Evolutionary conservation across 2,797 vertebrate genomes (phyloP).

Genomic region (Melopsittacus undulatus): DNA sequence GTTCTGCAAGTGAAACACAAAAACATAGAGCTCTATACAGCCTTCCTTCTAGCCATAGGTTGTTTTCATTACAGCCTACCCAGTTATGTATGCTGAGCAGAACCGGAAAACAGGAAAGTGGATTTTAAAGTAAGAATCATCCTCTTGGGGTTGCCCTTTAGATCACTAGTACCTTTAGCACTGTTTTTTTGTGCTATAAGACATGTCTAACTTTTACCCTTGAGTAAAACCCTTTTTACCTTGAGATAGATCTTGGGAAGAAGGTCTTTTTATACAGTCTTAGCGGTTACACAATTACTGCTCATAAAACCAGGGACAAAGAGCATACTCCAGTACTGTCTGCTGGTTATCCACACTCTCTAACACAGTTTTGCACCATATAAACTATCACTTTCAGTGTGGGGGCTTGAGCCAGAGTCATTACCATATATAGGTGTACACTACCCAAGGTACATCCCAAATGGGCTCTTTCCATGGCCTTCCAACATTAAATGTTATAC

Average conservation of each 20-base stretch:
- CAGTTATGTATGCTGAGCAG: background rate
- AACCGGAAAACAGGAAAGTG: background rate
- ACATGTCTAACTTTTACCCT: background rate
- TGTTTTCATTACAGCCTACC: background rate
- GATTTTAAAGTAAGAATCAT: background rate
- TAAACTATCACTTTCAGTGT: background rate
- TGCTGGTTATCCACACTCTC: background rate
- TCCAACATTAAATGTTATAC: background rate
- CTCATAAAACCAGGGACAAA: background rate
- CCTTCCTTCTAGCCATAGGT: background rate
- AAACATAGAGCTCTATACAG: background rate
- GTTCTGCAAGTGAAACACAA: background rate
- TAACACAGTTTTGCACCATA: background rate
- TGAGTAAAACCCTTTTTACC: no score
- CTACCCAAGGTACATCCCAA: background rate
- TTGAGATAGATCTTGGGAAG: background rate
- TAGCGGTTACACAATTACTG: background rate
- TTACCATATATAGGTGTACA: accelerated
- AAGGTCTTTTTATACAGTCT: background rate
- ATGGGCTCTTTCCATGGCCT: background rate
- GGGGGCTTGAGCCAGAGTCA: background rate
- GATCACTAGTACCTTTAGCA: background rate
- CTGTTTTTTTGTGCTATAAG: background rate
- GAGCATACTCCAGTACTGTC: background rate
- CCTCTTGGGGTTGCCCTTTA: background rate